Conservation (phyloP, 2,113 vertebrate genomes). For the Orcinus orca region DNA sequence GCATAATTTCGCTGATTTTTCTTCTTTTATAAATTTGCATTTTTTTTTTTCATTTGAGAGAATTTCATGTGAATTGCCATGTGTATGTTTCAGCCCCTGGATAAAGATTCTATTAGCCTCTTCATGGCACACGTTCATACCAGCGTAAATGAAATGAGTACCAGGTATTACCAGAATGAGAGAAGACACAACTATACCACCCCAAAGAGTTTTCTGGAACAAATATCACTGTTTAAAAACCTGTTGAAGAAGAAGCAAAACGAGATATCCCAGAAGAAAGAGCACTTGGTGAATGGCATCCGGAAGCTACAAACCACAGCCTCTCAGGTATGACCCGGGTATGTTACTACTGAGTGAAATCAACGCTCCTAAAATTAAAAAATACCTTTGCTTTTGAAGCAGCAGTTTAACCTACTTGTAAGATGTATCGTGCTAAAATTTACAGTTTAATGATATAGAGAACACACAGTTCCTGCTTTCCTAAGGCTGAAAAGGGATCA, state of each 20-base stretch:
- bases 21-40: slow-evolving; percentile 77
- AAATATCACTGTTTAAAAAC: slow-evolving; percentile 87
- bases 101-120: slow-evolving; percentile 87
- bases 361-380: background rate
- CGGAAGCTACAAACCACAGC: slow-evolving; percentile 87
- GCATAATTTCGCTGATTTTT: slow-evolving; percentile 75
- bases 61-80: background rate
- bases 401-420: background rate
- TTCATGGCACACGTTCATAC: slow-evolving; percentile 90
- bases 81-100: slow-evolving; percentile 82
- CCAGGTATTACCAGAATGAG: slow-evolving; percentile 86
- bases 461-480: background rate
- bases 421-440: background rate
- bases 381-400: background rate
- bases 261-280: slow-evolving; percentile 81
- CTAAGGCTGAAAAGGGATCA: background rate
- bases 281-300: slow-evolving; percentile 85
- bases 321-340: slow-evolving; percentile 82
- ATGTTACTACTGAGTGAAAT: background rate
- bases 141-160: slow-evolving; percentile 86
- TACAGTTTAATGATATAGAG: background rate
- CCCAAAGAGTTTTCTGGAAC: slow-evolving; percentile 89
- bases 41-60: slow-evolving; percentile 27
- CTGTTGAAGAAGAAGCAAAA: slow-evolving; percentile 84
- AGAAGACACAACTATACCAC: slow-evolving; percentile 87